A percentile compares a stretch with the other conserved stretches of the same genome.
phyloP scores from a whole-genome alignment of 2,797 vertebrate genomes.

The Okamejei kenojei region DNA sequence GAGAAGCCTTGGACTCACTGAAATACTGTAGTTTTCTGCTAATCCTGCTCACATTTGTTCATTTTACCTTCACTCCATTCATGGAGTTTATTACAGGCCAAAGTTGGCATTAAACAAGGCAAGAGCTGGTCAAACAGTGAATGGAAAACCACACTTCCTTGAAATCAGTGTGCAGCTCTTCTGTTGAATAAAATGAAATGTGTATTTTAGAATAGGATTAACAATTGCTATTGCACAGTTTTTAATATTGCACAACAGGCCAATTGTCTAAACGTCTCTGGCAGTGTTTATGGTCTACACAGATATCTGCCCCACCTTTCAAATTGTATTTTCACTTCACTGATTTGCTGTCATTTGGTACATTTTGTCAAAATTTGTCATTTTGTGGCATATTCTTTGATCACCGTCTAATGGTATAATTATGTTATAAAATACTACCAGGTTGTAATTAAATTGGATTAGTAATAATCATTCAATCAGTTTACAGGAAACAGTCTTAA shows the following conservation, averaged over 20 bases:
- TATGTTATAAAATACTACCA: neutral
- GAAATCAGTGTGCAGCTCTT: neutral
- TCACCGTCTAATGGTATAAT: neutral
- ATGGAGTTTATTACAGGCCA: neutral
- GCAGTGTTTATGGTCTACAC: too few species aligned
- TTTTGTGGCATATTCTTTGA: neutral
- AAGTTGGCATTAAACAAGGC: neutral
- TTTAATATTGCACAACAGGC: too few species aligned
- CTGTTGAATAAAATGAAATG: neutral
- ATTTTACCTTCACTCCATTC: neutral
- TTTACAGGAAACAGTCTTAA: neutral
- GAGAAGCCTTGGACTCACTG: neutral
- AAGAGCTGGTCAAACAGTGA: neutral
- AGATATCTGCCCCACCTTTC: neutral
- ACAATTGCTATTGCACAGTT: neutral
- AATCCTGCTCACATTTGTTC: neutral
- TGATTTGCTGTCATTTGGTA: neutral
- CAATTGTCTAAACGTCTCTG: too few species aligned
- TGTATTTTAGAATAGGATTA: neutral
- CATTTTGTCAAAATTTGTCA: too few species aligned
- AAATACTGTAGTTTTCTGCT: neutral
- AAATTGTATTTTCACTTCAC: neutral
- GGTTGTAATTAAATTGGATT: neutral
- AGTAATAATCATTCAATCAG: neutral
- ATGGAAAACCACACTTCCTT: neutral